Percentiles rank a stretch among this genome's conserved stretches.
phyloP scores from a whole-genome alignment of 2,888 invertebrate species.

The Lepidochrysops patricia region DNA sequence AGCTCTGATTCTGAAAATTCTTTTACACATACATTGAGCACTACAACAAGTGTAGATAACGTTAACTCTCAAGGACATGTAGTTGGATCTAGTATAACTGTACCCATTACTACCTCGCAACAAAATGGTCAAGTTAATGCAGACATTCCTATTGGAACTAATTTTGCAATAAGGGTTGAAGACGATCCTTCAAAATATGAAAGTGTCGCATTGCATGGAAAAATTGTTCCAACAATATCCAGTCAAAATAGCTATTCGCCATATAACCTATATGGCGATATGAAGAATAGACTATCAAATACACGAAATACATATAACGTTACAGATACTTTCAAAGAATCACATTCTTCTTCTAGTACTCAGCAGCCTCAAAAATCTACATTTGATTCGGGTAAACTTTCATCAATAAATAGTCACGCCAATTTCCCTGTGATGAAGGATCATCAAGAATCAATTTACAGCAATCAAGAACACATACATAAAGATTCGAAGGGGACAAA shows the following conservation, averaged over 20 bases:
- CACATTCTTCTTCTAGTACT: not conserved
- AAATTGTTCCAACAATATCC: constrained; percentile 34
- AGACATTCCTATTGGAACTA: constrained; percentile 66
- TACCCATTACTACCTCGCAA: constrained; percentile 42
- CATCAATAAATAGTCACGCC: constrained; percentile 59
- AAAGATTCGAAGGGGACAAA: constrained; percentile 31
- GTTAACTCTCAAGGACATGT: constrained; percentile 43
- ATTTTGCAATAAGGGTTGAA: constrained; percentile 66
- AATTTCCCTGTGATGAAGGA: constrained; percentile 67
- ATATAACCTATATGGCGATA: constrained; percentile 14
- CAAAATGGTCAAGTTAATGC: constrained; percentile 50
- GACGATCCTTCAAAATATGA: constrained; percentile 48
- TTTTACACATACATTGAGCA: constrained; percentile 55
- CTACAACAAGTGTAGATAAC: constrained; percentile 52
- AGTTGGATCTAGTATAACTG: constrained; percentile 53
- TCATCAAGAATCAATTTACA: constrained; percentile 20
- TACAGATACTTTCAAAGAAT: not conserved
- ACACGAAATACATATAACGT: constrained; percentile 10
- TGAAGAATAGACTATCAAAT: constrained; percentile 12
- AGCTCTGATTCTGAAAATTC: constrained; percentile 42
- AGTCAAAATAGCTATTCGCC: constrained; percentile 34
- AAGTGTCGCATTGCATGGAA: constrained; percentile 42
- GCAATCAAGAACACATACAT: constrained; percentile 23
- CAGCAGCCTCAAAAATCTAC: not conserved
- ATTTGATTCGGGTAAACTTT: constrained; percentile 26